Evolutionary conservation across 1,140 invertebrate genomes (phyloP).

Genomic region (Panagrolaimus sp.): DNA sequence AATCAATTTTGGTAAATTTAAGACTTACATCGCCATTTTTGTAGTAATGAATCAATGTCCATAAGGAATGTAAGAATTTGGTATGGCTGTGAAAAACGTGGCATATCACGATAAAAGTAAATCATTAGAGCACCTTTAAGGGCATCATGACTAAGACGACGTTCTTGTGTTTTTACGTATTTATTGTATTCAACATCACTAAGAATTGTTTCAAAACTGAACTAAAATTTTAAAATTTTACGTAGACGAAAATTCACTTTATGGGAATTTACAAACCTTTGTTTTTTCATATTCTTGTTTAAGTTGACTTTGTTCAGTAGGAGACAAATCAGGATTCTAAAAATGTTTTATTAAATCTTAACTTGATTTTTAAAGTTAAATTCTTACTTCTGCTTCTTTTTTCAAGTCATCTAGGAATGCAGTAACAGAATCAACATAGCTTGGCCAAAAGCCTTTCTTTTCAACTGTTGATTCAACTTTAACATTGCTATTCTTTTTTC

Average conservation of each 20-base stretch:
- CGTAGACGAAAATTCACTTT: conserved; percentile 20
- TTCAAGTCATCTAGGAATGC: conserved; percentile 42
- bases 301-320: conserved; percentile 63
- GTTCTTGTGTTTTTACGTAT: conserved; percentile 62
- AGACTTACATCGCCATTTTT: conserved; percentile 95
- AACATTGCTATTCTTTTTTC: background rate
- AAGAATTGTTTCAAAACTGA: conserved; percentile 1
- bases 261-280: no score
- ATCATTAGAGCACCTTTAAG: conserved; percentile 95
- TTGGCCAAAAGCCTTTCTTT: background rate
- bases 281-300: conserved; percentile 71
- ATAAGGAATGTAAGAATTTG: conserved; percentile 85
- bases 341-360: no score
- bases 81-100: conserved; percentile 90
- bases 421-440: conserved; percentile 37
- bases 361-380: no score
- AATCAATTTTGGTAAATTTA: conserved; percentile 3
- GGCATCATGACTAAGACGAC: conserved; percentile 80
- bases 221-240: background rate
- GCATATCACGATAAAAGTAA: conserved; percentile 88
- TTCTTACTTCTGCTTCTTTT: conserved; percentile 57
- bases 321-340: conserved; percentile 60
- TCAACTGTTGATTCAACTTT: background rate
- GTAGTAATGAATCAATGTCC: conserved; percentile 95
- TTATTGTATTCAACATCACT: conserved; percentile 8